These are phyloP conservation scores for Drosophila bocqueti DNA, from an alignment of 1,140 invertebrate species.

Conservation along the genomic window DNA sequence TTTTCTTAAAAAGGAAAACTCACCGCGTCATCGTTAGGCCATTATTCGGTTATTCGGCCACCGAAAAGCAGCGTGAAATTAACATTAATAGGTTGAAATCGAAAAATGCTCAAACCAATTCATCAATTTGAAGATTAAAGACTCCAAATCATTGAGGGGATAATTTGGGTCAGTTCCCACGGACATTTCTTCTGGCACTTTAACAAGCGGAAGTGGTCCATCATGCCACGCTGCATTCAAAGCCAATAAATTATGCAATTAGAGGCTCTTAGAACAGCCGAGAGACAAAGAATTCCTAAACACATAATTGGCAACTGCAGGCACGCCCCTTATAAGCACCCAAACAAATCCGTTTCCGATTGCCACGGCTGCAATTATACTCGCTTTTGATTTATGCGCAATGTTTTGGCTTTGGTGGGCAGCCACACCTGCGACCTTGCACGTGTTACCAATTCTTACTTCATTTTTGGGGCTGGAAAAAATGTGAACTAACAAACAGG, in stretches of 20 bases:
- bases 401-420: constrained; percentile 3
- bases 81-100: constrained; percentile 17
- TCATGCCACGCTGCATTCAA: constrained; percentile 21
- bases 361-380: constrained; percentile 58
- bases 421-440: constrained; percentile 68
- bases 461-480: constrained; percentile 27
- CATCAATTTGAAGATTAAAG: constrained; percentile 14
- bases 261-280: constrained; percentile 25
- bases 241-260: constrained; percentile 52
- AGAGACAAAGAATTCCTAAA: constrained; percentile 34
- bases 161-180: constrained; percentile 22
- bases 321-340: constrained; percentile 39
- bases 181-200: not conserved
- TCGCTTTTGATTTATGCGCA: constrained; percentile 67
- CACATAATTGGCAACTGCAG: constrained; percentile 23
- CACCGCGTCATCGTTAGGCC: constrained; percentile 31
- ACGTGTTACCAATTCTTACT: constrained; percentile 53
- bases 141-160: not conserved
- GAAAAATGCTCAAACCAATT: constrained; percentile 4
- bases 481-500: constrained; percentile 1
- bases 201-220: constrained; percentile 36
- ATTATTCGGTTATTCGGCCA: not conserved
- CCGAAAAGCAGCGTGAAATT: constrained; percentile 44
- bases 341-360: constrained; percentile 23
- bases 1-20: constrained; percentile 9